Base-by-base conservation (phyloP, 1,140 invertebrate genomes). In the Melipona quadrifasciata region DNA sequence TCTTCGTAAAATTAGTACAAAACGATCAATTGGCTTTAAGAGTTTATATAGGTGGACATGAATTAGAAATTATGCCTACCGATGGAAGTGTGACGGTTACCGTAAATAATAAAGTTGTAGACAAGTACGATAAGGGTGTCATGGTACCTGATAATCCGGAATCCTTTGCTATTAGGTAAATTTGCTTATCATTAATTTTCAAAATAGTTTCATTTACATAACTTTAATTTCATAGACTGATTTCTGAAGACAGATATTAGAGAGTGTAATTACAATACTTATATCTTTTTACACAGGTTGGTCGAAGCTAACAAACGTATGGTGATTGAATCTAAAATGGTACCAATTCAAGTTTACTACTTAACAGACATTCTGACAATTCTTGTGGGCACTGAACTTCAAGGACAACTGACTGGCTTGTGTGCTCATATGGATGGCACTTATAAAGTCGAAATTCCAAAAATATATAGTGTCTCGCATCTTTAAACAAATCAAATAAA, bases 381-480 rank as follows among this genome's bases (percentile, higher is more conserved):
- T 19, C 19, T 84, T 21, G 19, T 87, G 17, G 78, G 76, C 27
- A 80, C 76, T 0, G 12, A 8, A 17, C 34, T 91, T n/a, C 89
- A 87, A 51, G 87, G 90, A 47, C 86, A 70, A 53, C 64, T 92
- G 1, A 85, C 70, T 17, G 92, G 92, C 12, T 2, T 92, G 12
- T 92, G 92, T 55, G 91, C 91, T 73, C 74, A 85, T 27, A 83
- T 92, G 84, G 84, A 89, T 21, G 85, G 78, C 58, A 83, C 19
- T 19, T 85, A 90, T 70, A 74, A 79, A 82, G 39, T 67, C 21
- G 71, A 67, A 70, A 31, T 85, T 75, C 82, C 82, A 21, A 75
- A 82, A 14, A 17, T 89, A 27, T 81, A 90, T 39, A 86, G 57
- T 17, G 39, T 51, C 14, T 8, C 64, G 6, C 47, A 75, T 55